Base-by-base conservation (phyloP, 64 coral and sea anemone genomes). In the Catalaphyllia jardinei region DNA sequence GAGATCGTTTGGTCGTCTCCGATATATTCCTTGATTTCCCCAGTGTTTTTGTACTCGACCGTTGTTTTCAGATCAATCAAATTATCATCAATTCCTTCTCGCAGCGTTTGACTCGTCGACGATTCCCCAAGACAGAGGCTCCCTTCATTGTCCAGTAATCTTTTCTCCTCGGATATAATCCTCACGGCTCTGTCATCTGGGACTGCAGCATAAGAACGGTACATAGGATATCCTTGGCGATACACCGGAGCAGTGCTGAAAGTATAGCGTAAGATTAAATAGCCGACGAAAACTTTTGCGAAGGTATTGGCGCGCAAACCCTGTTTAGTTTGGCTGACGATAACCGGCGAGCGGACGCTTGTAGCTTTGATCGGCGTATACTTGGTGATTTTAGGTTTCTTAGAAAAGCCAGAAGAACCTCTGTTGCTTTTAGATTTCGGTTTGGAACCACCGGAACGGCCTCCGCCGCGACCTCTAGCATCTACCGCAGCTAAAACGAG, bases 281-380 rank as follows among this genome's bases (percentile, higher is more conserved):
- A 51, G 20, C 84, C 84, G 52, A 73, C 46, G 6, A 74, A 73
- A 4, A 30, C 64, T 18, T 29, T 73, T 12, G 4, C 73, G 17
- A 52, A 63, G 4, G 55, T 63, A 42, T 30, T 87, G 24, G 62
- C 10, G 29, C 31, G 63, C 52, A 20, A 71, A 3, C 64, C 64
- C 2, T 54, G 13, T 24, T 3, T 28, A 11, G 84, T 30, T 87
- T 87, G 84, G 8, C 9, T 31, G 17, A 86, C 27, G 38, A 86
- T 86, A 10, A 71, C 83, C n/a, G 83, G 83, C 8, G 83, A 69
- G 22, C 46, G 39, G 17, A 16, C n/a, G 0, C 35, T 86, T 12
- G n/a, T 51, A 24, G 69, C 63, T 71, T 31, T 31, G 69, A 86
- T 86, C 31, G 83, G 83, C 3, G 83, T 72, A 10, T 86, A 12